phyloP scores from a whole-genome alignment of 2,888 invertebrate species.

The Pseudococcus viburni region DNA sequence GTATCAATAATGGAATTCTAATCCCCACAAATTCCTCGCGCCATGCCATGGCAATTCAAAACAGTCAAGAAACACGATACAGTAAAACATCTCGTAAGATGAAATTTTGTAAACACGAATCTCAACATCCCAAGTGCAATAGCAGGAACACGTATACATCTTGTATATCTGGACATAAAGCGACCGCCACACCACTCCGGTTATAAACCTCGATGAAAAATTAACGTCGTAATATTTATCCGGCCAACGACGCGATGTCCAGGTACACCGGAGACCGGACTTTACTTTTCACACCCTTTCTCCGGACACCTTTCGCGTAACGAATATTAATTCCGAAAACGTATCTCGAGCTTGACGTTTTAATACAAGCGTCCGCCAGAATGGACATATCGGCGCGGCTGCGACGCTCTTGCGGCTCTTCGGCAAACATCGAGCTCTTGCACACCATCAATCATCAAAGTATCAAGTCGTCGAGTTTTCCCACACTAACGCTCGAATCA shows the following conservation, averaged over 20 bases:
- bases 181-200: not conserved
- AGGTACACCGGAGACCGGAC: not conserved
- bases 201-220: constrained; percentile 16
- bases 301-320: not conserved
- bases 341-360: constrained; percentile 5
- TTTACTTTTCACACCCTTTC: not conserved
- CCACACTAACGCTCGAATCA: constrained; percentile 11
- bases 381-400: not conserved
- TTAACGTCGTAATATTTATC: constrained; percentile 15
- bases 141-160: not conserved
- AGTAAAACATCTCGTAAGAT: too few relatives aligned
- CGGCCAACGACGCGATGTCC: not conserved
- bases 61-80: too few relatives aligned
- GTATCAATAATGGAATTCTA: too few relatives aligned
- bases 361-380: constrained; percentile 19
- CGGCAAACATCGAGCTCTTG: not conserved
- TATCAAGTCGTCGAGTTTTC: constrained; percentile 29
- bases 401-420: not conserved
- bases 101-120: too few relatives aligned
- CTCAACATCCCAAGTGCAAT: not conserved
- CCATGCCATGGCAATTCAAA: too few relatives aligned
- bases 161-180: not conserved
- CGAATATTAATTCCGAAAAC: constrained; percentile 42
- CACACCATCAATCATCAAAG: constrained; percentile 23
- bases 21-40: too few relatives aligned